Evolutionary conservation across 2,113 vertebrate species (phyloP), one percentile per base, ranked within the genome.

Genomic region (Cricetomys ansorgei): DNA sequence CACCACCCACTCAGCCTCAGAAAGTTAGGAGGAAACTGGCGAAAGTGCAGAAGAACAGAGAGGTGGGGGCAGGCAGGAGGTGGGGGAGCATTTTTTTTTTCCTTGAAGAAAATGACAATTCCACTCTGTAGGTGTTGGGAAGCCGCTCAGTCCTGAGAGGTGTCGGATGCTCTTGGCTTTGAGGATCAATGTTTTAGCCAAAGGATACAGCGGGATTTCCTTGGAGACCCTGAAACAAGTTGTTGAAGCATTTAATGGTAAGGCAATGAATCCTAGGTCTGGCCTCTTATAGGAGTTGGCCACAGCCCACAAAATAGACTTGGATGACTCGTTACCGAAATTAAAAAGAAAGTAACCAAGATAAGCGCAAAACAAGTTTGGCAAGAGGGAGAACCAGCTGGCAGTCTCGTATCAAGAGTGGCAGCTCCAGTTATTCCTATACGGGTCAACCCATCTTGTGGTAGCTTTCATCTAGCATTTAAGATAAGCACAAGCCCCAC

Each of bases 201-300:
- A 99, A 99, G 99, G 99, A 55, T 97, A 99, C 98, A 99, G 99
- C 53, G 99, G 99, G 57, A 99, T 99, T 98, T 99, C 99, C 83
- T 97, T 99, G 94, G 99, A 99, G 98, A 99, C 99, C 0, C 99
- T 99, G 76, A 98, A 99, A 73, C 99, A 99, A 98, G 99, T 99
- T 97, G 99, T 99, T 13, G 98, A 99, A 97, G 99, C 98, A 15
- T 99, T 99, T 98, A 99, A 99, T 43, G 99, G 99, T 99, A 98
- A 99, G 53, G 59, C 29, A 5, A 2, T 10, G 40, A 67, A 29
- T 64, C n/a, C 53, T 34, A 0, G 23, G 17, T 12, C 11, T 29
- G 75, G 12, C n/a, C 45, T 48, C 81, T n/a, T 19, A 19, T 1
- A 53, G 40, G 94, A 25, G 55, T 40, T 96, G 48, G 84, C 89